Base-by-base conservation (phyloP, 2,888 invertebrate species). In the Neoascia interrupta region DNA sequence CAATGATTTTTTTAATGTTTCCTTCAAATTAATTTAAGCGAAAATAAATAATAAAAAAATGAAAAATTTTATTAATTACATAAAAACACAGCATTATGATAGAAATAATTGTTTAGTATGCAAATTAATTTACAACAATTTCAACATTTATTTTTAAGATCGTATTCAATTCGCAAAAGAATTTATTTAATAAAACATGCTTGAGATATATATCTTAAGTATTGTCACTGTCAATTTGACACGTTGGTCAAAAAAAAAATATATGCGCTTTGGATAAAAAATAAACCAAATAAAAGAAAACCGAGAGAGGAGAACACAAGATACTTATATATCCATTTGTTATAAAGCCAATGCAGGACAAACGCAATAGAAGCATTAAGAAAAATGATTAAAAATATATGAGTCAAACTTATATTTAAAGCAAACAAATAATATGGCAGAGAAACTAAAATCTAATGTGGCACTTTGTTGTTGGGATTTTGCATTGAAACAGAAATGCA, bases 61-160 rank as follows among this genome's bases (percentile, higher is more conserved):
- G 13, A 18, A 49, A 37, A 63, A 19, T 11, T 26, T 28, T 37
- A 41, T 58, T 49, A 56, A 69, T 36, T 56, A 73, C 56, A 43
- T 58, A 73, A 73, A 68, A 54, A 68, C 60, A 53, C 53, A 72
- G 76, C 76, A 72, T 43, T 43, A 66, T 76, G 76, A 60, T 63
- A 69, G 43, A 60, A 66, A 72, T 68, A 63, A 58, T 39, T 61
- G n/a, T 37, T 28, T 36, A 68, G 69, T 72, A 80, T 80, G 80
- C 80, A 80, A 80, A 80, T 74, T 41, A 80, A 56, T 74, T 74
- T 74, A 80, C 80, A 80, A 66, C 80, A 80, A 80, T 73, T 74
- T 80, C 18, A 80, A 80, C 80, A 74, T 69, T 80, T 80, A 80
- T 68, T 63, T 49, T 68, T 56, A 80, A 80, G 56, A 69, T 69